Evolutionary conservation across 2,113 vertebrate genomes (phyloP), one percentile per base, ranked within the genome.

Genomic region (Megaceryle maxima): DNA sequence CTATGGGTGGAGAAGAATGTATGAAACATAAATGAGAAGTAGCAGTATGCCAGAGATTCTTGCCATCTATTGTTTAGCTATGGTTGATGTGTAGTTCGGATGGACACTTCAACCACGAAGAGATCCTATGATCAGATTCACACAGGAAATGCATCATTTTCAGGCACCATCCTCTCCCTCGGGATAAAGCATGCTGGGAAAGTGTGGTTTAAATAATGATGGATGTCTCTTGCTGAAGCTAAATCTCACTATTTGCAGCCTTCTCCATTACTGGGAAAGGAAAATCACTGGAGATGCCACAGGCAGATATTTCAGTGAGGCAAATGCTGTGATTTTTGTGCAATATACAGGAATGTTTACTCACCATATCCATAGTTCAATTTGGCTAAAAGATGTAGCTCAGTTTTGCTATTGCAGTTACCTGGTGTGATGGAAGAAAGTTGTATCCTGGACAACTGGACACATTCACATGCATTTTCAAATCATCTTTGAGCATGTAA

Each of bases 121-220:
- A n/a, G 84, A 83, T 75, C 31, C 48, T 73, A 24, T 83, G 92
- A 94, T 73, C 64, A 92, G 62, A 92, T 87, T 92, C 59, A 60
- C 81, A 75, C 84, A 92, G 92, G 96, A 97, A 95, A 96, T 83
- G 78, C 81, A 70, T 80, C 28, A 75, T 72, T 95, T 95, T 88
- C 43, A 44, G 69, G 62, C 84, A 88, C 46, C 43, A 6, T 24
- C 70, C 90, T 93, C 46, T 92, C 79, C 39, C 66, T 90, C 16
- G 35, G 67, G 63, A 88, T 74, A 92, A 83, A 87, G 57, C 29
- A 72, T 8, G 5, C 60, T 80, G 73, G 46, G 66, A 96, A 90
- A 44, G 16, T 5, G 29, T 9, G 12, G 31, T 51, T 78, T 90
- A 55, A 88, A 72, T 76, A 74, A 53, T 22, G 17, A 41, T 25